Evolutionary conservation across 2,113 vertebrate genomes (phyloP), one percentile per base, ranked within the genome.

Genomic region (Cephalopholis sonnerati): DNA sequence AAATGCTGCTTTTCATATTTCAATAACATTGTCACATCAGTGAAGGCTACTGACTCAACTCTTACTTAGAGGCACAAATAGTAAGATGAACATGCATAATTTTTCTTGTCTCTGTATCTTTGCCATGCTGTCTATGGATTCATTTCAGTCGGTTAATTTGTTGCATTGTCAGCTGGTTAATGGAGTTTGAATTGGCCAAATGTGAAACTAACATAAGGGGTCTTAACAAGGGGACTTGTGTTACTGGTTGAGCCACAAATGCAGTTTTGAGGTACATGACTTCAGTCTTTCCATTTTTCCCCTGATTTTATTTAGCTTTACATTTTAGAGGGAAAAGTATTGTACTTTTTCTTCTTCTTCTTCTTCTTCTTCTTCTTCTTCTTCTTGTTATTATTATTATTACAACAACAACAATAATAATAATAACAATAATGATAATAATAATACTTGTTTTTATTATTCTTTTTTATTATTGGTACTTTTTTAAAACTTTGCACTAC

Each of bases 1-100:
- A 44, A 29, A n/a, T 57, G n/a, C 46, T 17, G 15, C 27, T 54
- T 69, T 82, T 73, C 27, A 61, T 46, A 12, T 59, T 69, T 79
- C 32, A 41, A 44, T 61, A 48, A 46, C 27, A 41, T 32, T 55
- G 51, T 63, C 24, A 22, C 53, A 50, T 78, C 25, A 16, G 0
- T 5, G 24, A 55, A 68, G 48, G 51, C 17, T 20, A 3, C 24
- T 25, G 22, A 76, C 1, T 64, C 27, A 2, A 7, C 55, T 48
- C 24, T 80, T 11, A 7, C 16, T 13, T 15, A 22, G 17, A 24
- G 36, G 3, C n/a, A 55, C 18, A 53, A 5, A 16, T 17, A 72
- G 32, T 41, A 3, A 54, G 32, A 69, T 63, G 13, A 81, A 55
- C 46, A n/a, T 55, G 25, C 8, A 12, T 51, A 1, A 50, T 39